phyloP scores from a whole-genome alignment of 2,797 vertebrate species.

The Myotis planiceps region DNA sequence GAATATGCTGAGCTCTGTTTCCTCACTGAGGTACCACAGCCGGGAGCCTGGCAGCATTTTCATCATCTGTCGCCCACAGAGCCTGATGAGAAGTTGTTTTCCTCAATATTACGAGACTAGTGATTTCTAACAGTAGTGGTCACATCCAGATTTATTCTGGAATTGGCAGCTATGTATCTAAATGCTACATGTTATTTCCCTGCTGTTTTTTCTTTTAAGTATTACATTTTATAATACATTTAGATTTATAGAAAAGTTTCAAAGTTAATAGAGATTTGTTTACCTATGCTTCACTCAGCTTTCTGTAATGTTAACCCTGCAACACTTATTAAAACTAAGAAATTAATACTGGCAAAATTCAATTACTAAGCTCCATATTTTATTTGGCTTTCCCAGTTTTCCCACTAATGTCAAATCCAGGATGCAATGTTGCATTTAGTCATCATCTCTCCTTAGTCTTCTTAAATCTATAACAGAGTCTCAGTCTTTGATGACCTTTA shows the following conservation, averaged over 20 bases:
- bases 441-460: neutral
- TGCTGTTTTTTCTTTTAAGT: neutral
- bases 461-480: neutral
- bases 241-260: neutral
- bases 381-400: neutral
- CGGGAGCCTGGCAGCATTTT: neutral
- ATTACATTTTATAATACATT: neutral
- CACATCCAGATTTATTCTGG: neutral
- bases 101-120: neutral
- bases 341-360: neutral
- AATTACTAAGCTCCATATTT: neutral
- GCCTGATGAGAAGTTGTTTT: slow-evolving; percentile 33
- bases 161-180: neutral
- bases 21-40: neutral
- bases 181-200: neutral
- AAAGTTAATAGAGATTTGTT: neutral
- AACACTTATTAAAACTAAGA: neutral
- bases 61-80: slow-evolving; percentile 36
- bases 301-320: neutral
- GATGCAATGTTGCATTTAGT: neutral
- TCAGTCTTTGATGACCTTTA: neutral
- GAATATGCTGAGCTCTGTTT: slow-evolving; percentile 5
- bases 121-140: slow-evolving; percentile 30
- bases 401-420: neutral
- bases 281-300: neutral